Base-by-base conservation (phyloP, 1,140 invertebrate genomes). In the Panagrolaimus sp. region DNA sequence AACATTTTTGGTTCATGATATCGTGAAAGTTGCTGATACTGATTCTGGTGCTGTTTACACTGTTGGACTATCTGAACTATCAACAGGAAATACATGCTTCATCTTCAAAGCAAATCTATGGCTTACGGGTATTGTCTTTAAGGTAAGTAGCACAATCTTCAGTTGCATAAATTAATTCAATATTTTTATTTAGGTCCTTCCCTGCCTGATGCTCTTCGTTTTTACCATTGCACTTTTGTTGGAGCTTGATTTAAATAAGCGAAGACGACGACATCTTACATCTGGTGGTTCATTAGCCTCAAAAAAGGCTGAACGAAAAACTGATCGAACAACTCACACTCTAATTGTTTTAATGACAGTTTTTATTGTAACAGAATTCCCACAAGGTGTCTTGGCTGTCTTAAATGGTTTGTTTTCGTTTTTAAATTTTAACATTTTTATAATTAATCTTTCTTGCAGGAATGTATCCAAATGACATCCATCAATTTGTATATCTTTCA, bases 1-100 rank as follows among this genome's bases (percentile, higher is more conserved):
- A 7, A 77, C 76, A 25, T 77, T 77, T 51, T 63, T 77, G 11
- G 76, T 77, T 53, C 76, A 77, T 64, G 77, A 74, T 13, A 77
- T 77, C 23, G 67, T 77, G n/a, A 63, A 65, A 16, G 76, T 76
- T 42, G 11, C 23, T 5, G 23, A 47, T 43, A n/a, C 48, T 8
- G 65, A 76, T 38, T 38, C 31, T 14, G 64, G 63, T n/a, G 63
- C 63, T 4, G 67, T 77, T 45, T 77, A 81, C 43, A 77, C 78
- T 5, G 78, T 77, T 38, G 76, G 78, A 42, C 47, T 77, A 27
- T 74, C 78, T n/a, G 76, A 77, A 25, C 78, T 81, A 45, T 61
- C 46, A 38, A 61, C 43, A 16, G 38, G 81, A 14, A 69, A 77
- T 62, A 80, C 70, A 5, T 77, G 76, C 69, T 69, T 74, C 31